Percentiles rank a stretch among this genome's conserved stretches.
phyloP scores from a whole-genome alignment of 2,113 vertebrate species.

The Fregetta grallaria region DNA sequence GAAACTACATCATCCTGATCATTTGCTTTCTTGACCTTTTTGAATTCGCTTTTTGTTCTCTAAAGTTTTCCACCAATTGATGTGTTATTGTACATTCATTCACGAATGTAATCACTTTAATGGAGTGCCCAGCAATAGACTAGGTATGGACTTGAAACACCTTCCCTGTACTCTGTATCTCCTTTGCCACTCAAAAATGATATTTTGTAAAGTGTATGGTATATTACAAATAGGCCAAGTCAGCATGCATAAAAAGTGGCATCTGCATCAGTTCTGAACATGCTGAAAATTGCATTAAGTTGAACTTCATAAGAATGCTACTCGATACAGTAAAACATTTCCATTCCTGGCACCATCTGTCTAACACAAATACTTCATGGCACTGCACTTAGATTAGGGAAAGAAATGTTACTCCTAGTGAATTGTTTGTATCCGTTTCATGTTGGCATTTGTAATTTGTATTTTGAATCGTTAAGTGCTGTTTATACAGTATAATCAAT shows the following conservation, averaged over 20 bases:
- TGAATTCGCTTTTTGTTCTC: conserved; percentile 53
- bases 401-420: conserved; percentile 65
- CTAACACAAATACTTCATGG: conserved; percentile 35
- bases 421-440: conserved; percentile 70
- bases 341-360: conserved; percentile 55
- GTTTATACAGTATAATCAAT: conserved; percentile 68
- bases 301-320: conserved; percentile 44
- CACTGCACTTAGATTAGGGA: conserved; percentile 57
- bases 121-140: conserved; percentile 53
- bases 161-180: conserved; percentile 25
- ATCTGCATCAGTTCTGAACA: conserved; percentile 54
- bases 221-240: conserved; percentile 37
- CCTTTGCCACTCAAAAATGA: not conserved
- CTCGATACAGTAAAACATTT: conserved; percentile 23
- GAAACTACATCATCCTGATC: conserved; percentile 25
- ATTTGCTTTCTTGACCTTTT: conserved; percentile 58
- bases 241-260: conserved; percentile 32
- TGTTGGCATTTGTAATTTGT: conserved; percentile 65
- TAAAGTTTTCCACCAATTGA: conserved; percentile 33
- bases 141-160: conserved; percentile 53
- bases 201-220: conserved; percentile 57
- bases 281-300: conserved; percentile 51
- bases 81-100: conserved; percentile 48
- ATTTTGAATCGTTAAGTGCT: conserved; percentile 70
- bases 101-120: conserved; percentile 40